Evolutionary conservation across 2,113 vertebrate species (phyloP), one percentile per base, ranked within the genome.

Genomic region (Piaya cayana): DNA sequence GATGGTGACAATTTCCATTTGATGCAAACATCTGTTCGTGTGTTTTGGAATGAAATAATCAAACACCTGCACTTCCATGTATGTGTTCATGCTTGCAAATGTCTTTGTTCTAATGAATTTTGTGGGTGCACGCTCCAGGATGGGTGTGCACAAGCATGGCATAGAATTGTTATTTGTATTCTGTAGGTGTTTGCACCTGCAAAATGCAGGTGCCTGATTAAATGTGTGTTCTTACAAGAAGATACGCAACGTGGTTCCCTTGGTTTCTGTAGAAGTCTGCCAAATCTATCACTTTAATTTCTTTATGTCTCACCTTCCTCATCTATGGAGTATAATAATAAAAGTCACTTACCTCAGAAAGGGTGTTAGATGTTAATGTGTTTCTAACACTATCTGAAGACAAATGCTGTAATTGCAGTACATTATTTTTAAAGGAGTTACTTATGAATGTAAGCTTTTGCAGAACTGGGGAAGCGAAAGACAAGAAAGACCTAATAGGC

Each of bases 11-110:
- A 78, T 75, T 95, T 65, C 80, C 81, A 3, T 90, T 77, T 90
- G 88, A 86, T 83, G 82, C 76, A 81, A 96, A 97, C 96, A 96
- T 96, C 95, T 95, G 92, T 88, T 97, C 52, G 1, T 60, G 71
- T 82, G 52, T 82, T 88, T 83, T 75, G 69, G 58, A 60, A 34
- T 75, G 72, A 84, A 86, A 86, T 71, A 79, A 64, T 78, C 69
- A 39, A 91, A 93, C 88, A 94, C 80, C 92, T 95, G 93, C 80
- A 65, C 88, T 84, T 37, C 56, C 49, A 62, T 18, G 36, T 56
- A 55, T 12, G 9, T 63, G 68, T 32, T 86, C 72, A 5, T 52
- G 71, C 76, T 55, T 90, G 85, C 60, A 83, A 42, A 81, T 63
- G 21, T 30, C 87, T 94, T 94, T 94, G 85, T 92, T 94, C 93